Percentiles rank a stretch among this genome's conserved stretches.
phyloP scores from a whole-genome alignment of 2,797 vertebrate species.

The Pelobates cultripes region DNA sequence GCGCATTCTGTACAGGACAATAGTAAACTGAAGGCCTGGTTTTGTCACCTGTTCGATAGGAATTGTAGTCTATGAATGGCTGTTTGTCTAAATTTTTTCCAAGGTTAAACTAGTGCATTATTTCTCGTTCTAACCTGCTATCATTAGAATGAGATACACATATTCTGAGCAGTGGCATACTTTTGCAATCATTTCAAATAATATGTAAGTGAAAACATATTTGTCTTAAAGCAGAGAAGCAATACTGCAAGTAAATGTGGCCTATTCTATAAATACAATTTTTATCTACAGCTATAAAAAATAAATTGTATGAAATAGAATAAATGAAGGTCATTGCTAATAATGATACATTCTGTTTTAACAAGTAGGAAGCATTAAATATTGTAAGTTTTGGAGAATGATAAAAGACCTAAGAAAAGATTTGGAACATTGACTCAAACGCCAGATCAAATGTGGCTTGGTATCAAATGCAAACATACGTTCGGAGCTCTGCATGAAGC shows the following conservation, averaged over 20 bases:
- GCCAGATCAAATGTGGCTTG: not conserved
- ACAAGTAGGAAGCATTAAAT: not conserved
- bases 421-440: not conserved
- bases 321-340: not conserved
- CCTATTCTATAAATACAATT: not conserved
- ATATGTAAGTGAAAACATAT: not conserved
- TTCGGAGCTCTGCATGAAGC: not conserved
- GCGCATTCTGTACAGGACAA: no score
- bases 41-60: no score
- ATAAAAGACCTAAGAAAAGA: not conserved
- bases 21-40: no score
- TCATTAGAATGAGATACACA: no score
- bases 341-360: not conserved
- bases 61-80: no score
- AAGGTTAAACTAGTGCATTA: no score
- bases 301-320: not conserved
- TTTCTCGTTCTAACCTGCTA: no score
- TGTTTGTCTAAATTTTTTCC: no score
- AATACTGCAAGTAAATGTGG: not conserved
- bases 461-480: not conserved
- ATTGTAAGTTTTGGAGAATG: not conserved
- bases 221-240: not conserved
- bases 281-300: not conserved
- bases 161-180: no score
- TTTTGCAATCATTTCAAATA: no score